A percentile compares a stretch with the other conserved stretches of the same genome.
Conservation (phyloP, 2,797 vertebrate genomes). For the Mus caroli region DNA sequence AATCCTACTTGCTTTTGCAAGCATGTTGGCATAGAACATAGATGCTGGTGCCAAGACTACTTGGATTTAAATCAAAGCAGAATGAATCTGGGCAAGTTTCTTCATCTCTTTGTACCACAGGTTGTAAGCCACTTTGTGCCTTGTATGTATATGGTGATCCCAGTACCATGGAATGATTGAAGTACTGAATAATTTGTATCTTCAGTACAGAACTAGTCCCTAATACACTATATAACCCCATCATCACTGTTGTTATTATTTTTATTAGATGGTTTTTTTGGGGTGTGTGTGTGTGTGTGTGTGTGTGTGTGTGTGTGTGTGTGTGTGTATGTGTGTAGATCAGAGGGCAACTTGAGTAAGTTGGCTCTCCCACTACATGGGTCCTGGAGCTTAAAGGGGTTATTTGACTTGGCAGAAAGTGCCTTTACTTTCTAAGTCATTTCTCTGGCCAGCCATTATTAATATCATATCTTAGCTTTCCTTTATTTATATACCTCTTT, state of each 20-base stretch:
- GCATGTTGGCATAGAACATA: not conserved
- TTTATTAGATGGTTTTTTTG: not conserved
- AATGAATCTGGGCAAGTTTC: not conserved
- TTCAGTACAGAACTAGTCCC: not conserved
- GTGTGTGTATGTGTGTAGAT: not conserved
- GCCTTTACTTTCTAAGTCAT: not conserved
- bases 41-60: not conserved
- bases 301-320: not conserved
- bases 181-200: not conserved
- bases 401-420: not conserved
- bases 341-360: not conserved
- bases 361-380: not conserved
- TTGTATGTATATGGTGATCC: not conserved
- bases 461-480: not conserved
- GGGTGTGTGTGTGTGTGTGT: not conserved
- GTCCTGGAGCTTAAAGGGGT: too few species aligned
- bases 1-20: constrained; percentile 26
- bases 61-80: constrained; percentile 47
- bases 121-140: not conserved
- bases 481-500: not conserved
- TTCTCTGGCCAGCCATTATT: not conserved
- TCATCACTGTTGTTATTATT: not conserved
- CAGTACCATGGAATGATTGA: not conserved
- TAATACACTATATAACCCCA: not conserved
- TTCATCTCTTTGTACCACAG: not conserved